Evolutionary conservation across 2,113 vertebrate species (phyloP).

Genomic region (Odocoileus hemionus): DNA sequence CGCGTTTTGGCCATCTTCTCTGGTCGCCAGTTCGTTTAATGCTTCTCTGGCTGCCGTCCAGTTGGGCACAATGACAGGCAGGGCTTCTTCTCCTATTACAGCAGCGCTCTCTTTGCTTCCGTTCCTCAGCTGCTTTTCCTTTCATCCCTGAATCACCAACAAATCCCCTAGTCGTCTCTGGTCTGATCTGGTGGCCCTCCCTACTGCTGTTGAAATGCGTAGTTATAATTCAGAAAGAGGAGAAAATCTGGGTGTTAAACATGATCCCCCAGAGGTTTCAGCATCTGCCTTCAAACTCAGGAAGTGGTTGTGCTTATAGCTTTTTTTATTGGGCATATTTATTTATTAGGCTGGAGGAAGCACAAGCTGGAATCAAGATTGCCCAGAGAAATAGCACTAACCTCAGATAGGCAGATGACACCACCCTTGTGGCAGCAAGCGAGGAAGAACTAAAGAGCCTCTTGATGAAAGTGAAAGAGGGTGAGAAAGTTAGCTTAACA

Average conservation of each 20-base stretch:
- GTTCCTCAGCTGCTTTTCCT: neutral
- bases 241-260: neutral
- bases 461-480: neutral
- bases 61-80: neutral
- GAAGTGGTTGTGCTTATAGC: neutral
- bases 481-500: neutral
- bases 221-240: neutral
- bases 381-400: neutral
- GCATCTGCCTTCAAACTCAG: neutral
- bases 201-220: neutral
- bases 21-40: neutral
- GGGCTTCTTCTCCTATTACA: neutral
- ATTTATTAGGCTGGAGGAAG: neutral
- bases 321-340: neutral
- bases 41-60: neutral
- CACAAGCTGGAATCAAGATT: neutral
- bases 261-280: neutral
- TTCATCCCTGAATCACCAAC: neutral
- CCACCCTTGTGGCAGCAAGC: neutral
- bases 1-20: fast-evolving
- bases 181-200: neutral
- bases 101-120: neutral
- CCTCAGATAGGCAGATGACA: neutral
- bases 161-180: neutral
- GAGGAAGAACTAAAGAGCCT: neutral